Evolutionary conservation across 2,888 invertebrate genomes (phyloP).

Genomic region (Rhagium mordax): DNA sequence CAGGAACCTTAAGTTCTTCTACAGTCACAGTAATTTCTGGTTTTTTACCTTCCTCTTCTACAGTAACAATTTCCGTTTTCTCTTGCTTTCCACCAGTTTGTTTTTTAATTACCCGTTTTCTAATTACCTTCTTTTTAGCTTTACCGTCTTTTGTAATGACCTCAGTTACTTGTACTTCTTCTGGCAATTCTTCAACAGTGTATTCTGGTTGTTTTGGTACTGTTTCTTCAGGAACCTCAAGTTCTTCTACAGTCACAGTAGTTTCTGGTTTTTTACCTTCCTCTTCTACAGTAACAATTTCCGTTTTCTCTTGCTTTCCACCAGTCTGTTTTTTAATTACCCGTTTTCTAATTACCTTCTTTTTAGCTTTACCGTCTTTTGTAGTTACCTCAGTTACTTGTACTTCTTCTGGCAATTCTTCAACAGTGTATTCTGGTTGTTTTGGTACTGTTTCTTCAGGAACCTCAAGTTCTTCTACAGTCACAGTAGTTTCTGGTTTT

Average conservation of each 20-base stretch:
- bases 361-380: slow-evolving; percentile 52
- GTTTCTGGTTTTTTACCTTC: slow-evolving; percentile 69
- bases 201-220: slow-evolving; percentile 40
- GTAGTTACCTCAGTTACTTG: slow-evolving; percentile 51
- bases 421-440: slow-evolving; percentile 37
- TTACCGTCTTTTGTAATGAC: slow-evolving; percentile 64
- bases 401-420: slow-evolving; percentile 41
- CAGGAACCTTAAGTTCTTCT: slow-evolving; percentile 62
- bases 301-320: slow-evolving; percentile 66
- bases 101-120: slow-evolving; percentile 57
- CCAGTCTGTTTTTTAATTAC: slow-evolving; percentile 66
- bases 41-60: slow-evolving; percentile 65
- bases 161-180: slow-evolving; percentile 63
- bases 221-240: slow-evolving; percentile 53
- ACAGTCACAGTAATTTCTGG: slow-evolving; percentile 67
- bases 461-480: slow-evolving; percentile 51
- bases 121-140: slow-evolving; percentile 60
- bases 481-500: slow-evolving; percentile 57
- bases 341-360: slow-evolving; percentile 58
- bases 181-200: slow-evolving; percentile 52
- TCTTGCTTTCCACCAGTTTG: slow-evolving; percentile 59
- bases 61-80: slow-evolving; percentile 59
- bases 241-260: slow-evolving; percentile 64
- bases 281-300: slow-evolving; percentile 66
- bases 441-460: slow-evolving; percentile 55